These are phyloP conservation scores for Ochotona princeps DNA, from an alignment of 2,113 vertebrate species.

Conservation along the genomic window DNA sequence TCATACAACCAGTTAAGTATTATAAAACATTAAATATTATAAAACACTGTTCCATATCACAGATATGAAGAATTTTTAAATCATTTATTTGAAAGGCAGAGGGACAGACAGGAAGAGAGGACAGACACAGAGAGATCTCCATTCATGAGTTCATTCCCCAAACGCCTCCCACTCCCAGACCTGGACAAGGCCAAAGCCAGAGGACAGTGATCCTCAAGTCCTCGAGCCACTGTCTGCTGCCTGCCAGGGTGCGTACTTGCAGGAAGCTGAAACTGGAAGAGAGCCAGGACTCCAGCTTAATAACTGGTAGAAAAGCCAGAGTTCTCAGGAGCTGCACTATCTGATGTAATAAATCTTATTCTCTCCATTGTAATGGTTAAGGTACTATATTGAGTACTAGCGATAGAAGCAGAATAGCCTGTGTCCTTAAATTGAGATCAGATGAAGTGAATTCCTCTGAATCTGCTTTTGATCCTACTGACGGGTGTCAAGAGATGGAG, in stretches of 20 bases:
- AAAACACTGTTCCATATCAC: neutral
- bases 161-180: too few relatives aligned
- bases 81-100: too few relatives aligned
- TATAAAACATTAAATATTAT: neutral
- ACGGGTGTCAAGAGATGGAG: neutral
- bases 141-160: too few relatives aligned
- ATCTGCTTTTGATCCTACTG: conserved; percentile 20
- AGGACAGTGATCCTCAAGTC: too few relatives aligned
- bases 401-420: conserved; percentile 60
- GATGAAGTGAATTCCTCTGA: neutral
- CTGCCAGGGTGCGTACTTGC: too few relatives aligned
- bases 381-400: conserved; percentile 38
- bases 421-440: neutral
- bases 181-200: too few relatives aligned
- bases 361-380: conserved; percentile 50
- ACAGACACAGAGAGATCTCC: too few relatives aligned
- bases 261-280: too few relatives aligned
- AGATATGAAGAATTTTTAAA: neutral
- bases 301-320: conserved; percentile 12
- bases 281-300: neutral
- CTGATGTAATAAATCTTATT: conserved; percentile 54
- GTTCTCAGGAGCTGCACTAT: neutral
- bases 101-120: neutral
- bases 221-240: too few relatives aligned
- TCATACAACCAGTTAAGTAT: neutral